A percentile compares a stretch with the other conserved stretches of the same genome.
Evolutionary conservation across 2,113 vertebrate genomes (phyloP).

Genomic region (Osmerus eperlanus): DNA sequence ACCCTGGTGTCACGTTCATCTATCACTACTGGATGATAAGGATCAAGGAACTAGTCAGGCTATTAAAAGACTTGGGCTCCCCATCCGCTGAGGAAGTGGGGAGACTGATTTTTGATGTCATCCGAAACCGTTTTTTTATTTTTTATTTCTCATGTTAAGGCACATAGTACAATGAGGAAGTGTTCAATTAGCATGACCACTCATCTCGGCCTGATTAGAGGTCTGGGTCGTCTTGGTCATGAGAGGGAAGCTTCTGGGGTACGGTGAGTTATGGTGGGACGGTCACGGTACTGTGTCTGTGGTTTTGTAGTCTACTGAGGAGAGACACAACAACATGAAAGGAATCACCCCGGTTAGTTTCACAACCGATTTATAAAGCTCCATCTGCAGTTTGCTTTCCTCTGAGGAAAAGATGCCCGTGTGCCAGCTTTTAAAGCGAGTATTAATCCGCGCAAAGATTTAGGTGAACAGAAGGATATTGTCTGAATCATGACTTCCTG

Average conservation of each 20-base stretch:
- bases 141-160: not conserved
- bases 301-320: too few species aligned
- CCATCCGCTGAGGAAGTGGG: conserved; percentile 40
- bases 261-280: too few species aligned
- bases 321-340: too few species aligned
- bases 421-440: too few species aligned
- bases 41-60: not conserved
- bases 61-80: conserved; percentile 16
- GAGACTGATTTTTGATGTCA: conserved; percentile 20
- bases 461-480: too few species aligned
- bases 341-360: too few species aligned
- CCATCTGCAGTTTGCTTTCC: too few species aligned
- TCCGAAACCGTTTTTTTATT: conserved; percentile 20
- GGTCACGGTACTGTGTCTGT: too few species aligned
- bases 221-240: not conserved
- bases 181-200: not conserved
- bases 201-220: conserved; percentile 5
- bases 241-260: not conserved
- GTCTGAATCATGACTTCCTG: not conserved
- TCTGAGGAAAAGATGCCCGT: too few species aligned
- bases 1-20: not conserved
- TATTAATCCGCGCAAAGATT: too few species aligned
- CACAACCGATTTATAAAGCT: too few species aligned
- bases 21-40: not conserved
- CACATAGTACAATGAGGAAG: not conserved